Base-by-base conservation (phyloP, 64 coral and sea anemone species). In the Acropora tenuis region DNA sequence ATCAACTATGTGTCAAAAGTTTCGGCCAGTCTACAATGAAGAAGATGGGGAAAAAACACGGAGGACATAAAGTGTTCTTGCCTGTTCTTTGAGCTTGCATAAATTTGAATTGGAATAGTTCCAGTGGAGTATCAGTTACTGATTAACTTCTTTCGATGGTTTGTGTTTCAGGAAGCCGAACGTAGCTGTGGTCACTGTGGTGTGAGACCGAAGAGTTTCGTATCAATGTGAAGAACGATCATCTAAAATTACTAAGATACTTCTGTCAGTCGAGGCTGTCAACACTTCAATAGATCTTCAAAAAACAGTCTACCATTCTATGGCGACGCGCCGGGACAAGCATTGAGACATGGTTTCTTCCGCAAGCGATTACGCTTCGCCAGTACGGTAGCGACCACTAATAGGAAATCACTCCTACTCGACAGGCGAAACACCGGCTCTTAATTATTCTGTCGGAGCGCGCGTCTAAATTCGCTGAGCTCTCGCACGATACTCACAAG, bases 251-350 rank as follows among this genome's bases (percentile, higher is more conserved):
- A 71, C 44, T 85, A 2, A 72, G 71, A 85, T 50, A 46, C 18
- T 85, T 71, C 20, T 44, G 61, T 72, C 82, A 49, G 17, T 5
- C 7, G 3, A 15, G 18, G 16, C 47, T 85, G 82, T 85, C 82
- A 85, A 71, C 82, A 85, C 82, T n/a, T 67, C 17, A 81, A 41
- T 80, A 19, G 49, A 61, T 11, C 30, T 41, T 17, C 46, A 67
- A 9, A 55, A 9, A 66, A 40, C 41, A 79, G 7, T 8, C 20
- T 41, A 65, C 42, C 47, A 46, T 48, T 78, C 45, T 78, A 48
- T 46, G 10, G 10, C 82, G 44, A 18, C 43, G 47, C 60, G 58
- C 58, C 80, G 16, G 45, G 82, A 85, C 82, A 71, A 85, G 17
- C 17, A 49, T 3, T 71, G 82, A 71, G 65, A 69, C 63, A 85